Base-by-base conservation (phyloP, 2,888 invertebrate species). In the Steinernema carpocapsae region DNA sequence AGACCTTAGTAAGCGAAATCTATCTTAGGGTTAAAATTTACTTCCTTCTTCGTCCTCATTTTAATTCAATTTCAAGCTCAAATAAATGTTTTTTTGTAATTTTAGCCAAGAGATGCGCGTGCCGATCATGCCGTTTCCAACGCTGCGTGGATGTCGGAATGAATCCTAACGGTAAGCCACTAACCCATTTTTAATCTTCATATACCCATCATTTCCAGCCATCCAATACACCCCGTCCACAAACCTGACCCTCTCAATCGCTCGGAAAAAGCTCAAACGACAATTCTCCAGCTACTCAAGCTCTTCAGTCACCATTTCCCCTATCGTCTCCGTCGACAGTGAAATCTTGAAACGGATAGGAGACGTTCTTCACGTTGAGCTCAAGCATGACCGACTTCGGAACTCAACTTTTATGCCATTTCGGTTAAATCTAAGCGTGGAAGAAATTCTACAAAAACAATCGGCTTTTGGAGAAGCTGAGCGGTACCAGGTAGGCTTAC, bases 121-220 rank as follows among this genome's bases (percentile, higher is more conserved):
- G 78, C 45, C 74, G 78, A 0, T 77, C 78, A 4, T 78, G 78
- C 29, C 72, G 78, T 14, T 78, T 74, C 22, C 74, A 75, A 1
- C 77, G 75, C 42, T 78, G 78, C 29, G 74, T 77, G 7, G 77
- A 74, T 32, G 48, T 71, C 19, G 73, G 73, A 37, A 73, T 73
- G 73, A 64, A 73, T 19, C 12, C 73, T 6, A 42, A 73, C 22
- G 70, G 46, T 46, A 48, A n/a, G 24, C 70, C 24, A 14, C 42
- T 70, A 17, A n/a, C 32, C 37, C 29, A 19, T 32, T 17, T 70
- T 70, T 26, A 14, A 19, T 14, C 19, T 19, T 42, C 43, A 42
- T 22, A 71, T 43, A 10, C 17, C 32, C 51, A 22, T 7, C 32
- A 4, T 42, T 70, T 74, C 24, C 74, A 74, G 76, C 76, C 6